phyloP scores from a whole-genome alignment of 2,113 vertebrate genomes.

The Sciurus niger region DNA sequence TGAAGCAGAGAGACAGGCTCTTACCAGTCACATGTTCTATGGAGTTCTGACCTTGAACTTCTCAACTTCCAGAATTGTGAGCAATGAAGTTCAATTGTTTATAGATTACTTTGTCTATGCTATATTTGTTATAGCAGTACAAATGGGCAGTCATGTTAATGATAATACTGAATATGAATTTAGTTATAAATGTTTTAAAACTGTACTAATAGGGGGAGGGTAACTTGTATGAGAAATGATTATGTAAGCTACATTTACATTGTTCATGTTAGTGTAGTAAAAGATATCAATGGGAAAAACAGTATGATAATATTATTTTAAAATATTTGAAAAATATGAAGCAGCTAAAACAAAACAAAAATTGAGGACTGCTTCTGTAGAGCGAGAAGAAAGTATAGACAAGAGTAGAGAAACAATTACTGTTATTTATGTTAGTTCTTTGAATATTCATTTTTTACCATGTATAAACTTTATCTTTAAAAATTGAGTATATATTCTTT shows the following conservation, averaged over 20 bases:
- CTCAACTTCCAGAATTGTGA: neutral
- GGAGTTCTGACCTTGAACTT: neutral
- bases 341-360: constrained; percentile 2
- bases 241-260: neutral
- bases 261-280: neutral
- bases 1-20: neutral
- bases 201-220: neutral
- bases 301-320: neutral
- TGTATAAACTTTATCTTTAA: neutral
- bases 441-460: neutral
- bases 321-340: neutral
- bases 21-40: too few species aligned
- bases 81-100: neutral
- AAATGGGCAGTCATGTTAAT: neutral
- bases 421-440: neutral
- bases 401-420: neutral
- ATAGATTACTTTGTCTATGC: neutral
- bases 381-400: accelerated
- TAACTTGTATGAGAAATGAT: neutral
- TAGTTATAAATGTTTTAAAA: constrained; percentile 34
- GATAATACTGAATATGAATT: neutral
- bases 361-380: neutral
- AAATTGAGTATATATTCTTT: neutral
- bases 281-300: neutral
- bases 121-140: neutral